phyloP scores from a whole-genome alignment of 2,888 invertebrate species.

The Oxyteleia sp. region DNA sequence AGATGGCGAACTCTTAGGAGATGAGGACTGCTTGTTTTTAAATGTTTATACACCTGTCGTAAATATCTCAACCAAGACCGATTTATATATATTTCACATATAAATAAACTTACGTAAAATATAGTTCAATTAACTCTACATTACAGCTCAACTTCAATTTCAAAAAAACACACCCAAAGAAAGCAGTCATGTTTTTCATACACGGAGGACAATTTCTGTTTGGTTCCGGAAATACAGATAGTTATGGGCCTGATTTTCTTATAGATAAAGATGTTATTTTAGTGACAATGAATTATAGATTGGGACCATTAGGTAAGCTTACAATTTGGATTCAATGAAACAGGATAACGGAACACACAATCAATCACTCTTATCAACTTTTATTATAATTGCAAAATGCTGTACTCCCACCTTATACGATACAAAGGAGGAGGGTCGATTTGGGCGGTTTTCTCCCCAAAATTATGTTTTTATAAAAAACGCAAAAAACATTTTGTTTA shows the following conservation, averaged over 20 bases:
- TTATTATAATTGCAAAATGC: no score
- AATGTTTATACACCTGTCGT: slow-evolving; percentile 51
- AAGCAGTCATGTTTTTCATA: slow-evolving; percentile 41
- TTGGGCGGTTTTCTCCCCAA: no score
- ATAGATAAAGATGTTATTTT: slow-evolving; percentile 28
- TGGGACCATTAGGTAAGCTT: slow-evolving; percentile 4
- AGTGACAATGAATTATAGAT: slow-evolving; percentile 30
- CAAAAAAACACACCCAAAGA: slow-evolving; percentile 5
- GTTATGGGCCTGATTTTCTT: slow-evolving; percentile 32
- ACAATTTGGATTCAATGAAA: neutral
- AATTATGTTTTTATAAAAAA: no score
- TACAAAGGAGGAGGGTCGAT: no score
- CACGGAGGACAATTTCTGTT: slow-evolving; percentile 21
- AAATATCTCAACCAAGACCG: slow-evolving; percentile 12
- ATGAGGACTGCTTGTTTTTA: slow-evolving; percentile 38
- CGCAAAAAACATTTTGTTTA: no score
- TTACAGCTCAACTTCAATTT: slow-evolving; percentile 20
- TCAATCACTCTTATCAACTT: no score
- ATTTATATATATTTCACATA: neutral
- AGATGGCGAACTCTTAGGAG: neutral
- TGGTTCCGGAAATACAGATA: slow-evolving; percentile 34
- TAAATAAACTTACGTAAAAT: neutral
- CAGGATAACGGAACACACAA: no score
- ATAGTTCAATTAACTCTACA: neutral
- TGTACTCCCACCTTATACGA: no score